Conservation (phyloP, 2,888 invertebrate genomes). For the Allolobophora icterica region DNA sequence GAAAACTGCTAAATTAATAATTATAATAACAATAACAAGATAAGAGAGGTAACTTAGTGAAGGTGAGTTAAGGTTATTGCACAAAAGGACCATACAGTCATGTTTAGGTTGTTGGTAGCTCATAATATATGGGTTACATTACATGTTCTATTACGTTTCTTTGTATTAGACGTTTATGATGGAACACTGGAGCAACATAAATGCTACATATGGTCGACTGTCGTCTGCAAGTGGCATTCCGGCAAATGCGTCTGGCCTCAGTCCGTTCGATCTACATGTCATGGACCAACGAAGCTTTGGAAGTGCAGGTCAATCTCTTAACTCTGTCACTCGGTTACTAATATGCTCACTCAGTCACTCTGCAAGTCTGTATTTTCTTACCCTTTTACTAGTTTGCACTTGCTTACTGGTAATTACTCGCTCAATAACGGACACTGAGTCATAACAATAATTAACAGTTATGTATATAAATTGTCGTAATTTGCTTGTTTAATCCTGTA, state of each 20-base stretch:
- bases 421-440: background rate
- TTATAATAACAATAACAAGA: no score
- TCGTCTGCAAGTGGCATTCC: slow-evolving; percentile 47
- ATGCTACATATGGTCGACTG: slow-evolving; percentile 52
- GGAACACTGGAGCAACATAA: slow-evolving; percentile 54
- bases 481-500: no score
- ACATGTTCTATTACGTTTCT: background rate
- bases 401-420: background rate
- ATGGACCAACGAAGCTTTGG: slow-evolving; percentile 26
- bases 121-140: background rate
- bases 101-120: no score
- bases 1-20: no score
- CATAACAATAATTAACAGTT: no score
- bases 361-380: background rate
- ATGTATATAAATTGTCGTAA: no score
- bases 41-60: no score
- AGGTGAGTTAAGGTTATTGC: no score
- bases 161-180: background rate
- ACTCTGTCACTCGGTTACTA: background rate
- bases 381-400: background rate
- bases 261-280: slow-evolving; percentile 24
- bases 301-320: background rate
- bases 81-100: no score
- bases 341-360: background rate
- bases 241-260: slow-evolving; percentile 33